Conservation (phyloP, 2,113 vertebrate genomes). For the Pollachius pollachius region DNA sequence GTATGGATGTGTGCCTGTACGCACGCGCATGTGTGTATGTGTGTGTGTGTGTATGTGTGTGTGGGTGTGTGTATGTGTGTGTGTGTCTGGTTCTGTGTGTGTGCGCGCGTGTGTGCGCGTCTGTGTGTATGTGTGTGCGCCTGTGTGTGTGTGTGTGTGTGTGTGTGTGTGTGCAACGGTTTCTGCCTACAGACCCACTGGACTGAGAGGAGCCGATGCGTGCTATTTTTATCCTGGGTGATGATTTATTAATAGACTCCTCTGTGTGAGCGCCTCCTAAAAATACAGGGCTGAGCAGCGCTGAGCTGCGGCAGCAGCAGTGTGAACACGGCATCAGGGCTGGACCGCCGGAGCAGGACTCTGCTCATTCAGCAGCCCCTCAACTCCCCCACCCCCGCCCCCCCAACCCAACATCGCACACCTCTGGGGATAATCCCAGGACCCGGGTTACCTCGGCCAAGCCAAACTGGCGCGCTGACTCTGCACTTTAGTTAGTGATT, state of each 20-base stretch:
- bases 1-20: too few relatives aligned
- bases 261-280: conserved; percentile 62
- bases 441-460: conserved; percentile 45
- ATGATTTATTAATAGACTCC: conserved; percentile 75
- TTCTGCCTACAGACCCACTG: conserved; percentile 28
- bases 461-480: conserved; percentile 35
- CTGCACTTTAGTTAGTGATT: conserved; percentile 30
- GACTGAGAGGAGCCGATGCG: conserved; percentile 43
- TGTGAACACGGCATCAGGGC: conserved; percentile 20
- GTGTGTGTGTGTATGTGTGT: too few relatives aligned
- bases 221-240: conserved; percentile 62
- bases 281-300: conserved; percentile 57
- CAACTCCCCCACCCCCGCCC: neutral
- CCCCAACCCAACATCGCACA: conserved; percentile 30
- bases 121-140: too few relatives aligned
- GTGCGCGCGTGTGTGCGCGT: conserved; percentile 6
- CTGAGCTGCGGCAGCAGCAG: neutral
- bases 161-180: too few relatives aligned
- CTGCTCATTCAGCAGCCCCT: conserved; percentile 53
- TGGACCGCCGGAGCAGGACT: conserved; percentile 23
- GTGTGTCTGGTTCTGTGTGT: too few relatives aligned
- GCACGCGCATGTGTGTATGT: too few relatives aligned
- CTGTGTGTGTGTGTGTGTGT: too few relatives aligned
- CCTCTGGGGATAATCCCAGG: conserved; percentile 41
- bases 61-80: too few relatives aligned